Evolutionary conservation across 2,797 vertebrate genomes (phyloP).

Genomic region (Galagoides demidoff): DNA sequence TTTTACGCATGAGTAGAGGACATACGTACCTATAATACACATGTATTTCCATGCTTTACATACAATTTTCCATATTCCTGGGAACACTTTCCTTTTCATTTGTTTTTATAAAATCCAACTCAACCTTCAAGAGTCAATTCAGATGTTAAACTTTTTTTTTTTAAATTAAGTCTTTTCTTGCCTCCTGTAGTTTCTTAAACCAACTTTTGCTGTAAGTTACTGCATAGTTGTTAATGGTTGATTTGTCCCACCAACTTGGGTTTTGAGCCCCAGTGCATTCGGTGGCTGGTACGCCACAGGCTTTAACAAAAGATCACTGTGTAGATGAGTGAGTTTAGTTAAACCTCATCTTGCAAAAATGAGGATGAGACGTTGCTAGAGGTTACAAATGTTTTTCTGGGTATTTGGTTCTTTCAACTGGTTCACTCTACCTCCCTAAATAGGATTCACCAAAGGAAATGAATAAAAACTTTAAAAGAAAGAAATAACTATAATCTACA

Average conservation of each 20-base stretch:
- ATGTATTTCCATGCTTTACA: background rate
- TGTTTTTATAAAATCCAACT: background rate
- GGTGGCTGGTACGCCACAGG: background rate
- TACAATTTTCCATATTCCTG: background rate
- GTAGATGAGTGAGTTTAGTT: background rate
- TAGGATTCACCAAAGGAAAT: background rate
- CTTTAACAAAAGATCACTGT: background rate
- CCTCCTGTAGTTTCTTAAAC: background rate
- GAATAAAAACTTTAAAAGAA: background rate
- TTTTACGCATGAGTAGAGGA: background rate
- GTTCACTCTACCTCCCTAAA: background rate
- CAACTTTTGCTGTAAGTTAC: background rate
- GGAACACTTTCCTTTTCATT: background rate
- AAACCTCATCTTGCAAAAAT: background rate
- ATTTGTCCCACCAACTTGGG: background rate
- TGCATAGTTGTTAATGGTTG: background rate
- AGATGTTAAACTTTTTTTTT: background rate
- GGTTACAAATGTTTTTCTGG: background rate
- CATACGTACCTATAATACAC: background rate
- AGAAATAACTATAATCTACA: background rate
- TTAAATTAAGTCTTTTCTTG: background rate
- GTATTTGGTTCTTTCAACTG: background rate
- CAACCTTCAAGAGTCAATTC: background rate
- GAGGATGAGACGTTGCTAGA: background rate
- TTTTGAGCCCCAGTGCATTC: background rate